These are phyloP conservation scores for Pandemis corylana DNA, from an alignment of 2,888 invertebrate genomes.

Conservation along the genomic window DNA sequence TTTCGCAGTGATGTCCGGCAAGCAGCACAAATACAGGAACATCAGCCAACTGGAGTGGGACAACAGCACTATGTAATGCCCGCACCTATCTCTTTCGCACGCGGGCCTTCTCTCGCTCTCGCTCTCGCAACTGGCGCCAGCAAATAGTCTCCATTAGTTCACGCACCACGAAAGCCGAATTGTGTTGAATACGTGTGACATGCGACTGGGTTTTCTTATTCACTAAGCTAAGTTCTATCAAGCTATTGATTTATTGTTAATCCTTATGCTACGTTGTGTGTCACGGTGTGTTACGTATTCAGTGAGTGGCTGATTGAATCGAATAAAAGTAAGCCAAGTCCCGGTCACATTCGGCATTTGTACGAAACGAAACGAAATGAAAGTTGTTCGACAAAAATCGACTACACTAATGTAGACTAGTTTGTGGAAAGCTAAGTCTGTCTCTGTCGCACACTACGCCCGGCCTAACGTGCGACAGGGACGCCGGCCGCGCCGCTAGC, in stretches of 20 bases:
- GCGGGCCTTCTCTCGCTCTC: constrained; percentile 42
- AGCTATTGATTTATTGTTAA: neutral
- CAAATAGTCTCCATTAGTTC: constrained; percentile 28
- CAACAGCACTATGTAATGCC: constrained; percentile 90
- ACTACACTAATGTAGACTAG: constrained; percentile 28
- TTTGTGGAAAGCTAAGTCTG: constrained; percentile 11
- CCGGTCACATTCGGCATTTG: constrained; percentile 8
- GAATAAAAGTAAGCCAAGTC: constrained; percentile 8
- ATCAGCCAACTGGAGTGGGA: constrained; percentile 92
- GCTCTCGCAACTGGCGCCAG: constrained; percentile 38
- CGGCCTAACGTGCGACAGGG: constrained; percentile 29
- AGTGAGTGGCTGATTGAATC: neutral
- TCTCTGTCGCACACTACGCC: constrained; percentile 30
- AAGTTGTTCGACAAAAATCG: neutral
- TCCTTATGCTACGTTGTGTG: neutral
- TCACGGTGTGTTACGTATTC: neutral
- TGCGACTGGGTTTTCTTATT: neutral
- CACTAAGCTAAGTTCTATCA: constrained; percentile 6
- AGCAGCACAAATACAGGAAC: constrained; percentile 88
- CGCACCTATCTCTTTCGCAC: constrained; percentile 47
- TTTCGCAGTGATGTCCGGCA: constrained; percentile 75
- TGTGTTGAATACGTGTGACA: neutral
- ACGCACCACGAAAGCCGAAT: neutral
- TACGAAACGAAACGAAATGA: constrained; percentile 14
- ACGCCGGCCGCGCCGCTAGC: constrained; percentile 9